These are phyloP conservation scores for Hyles euphorbiae DNA, from an alignment of 1,140 invertebrate genomes.

Conservation along the genomic window DNA sequence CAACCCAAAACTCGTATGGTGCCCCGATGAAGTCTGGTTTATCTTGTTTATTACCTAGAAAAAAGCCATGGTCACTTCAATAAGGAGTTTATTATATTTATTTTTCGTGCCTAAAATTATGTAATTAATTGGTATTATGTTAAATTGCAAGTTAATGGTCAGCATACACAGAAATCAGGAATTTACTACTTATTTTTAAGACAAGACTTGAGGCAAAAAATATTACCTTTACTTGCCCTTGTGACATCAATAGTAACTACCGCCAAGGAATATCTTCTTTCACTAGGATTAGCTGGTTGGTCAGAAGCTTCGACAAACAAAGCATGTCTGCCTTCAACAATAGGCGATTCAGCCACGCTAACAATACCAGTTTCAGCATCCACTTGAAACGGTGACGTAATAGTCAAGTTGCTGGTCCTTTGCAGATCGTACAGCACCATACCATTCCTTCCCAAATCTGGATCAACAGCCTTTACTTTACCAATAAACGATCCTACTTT, in stretches of 20 bases:
- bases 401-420: slow-evolving; percentile 79
- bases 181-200: not conserved
- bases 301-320: slow-evolving; percentile 89
- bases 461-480: slow-evolving; percentile 86
- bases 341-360: slow-evolving; percentile 80
- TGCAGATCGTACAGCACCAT: slow-evolving; percentile 86
- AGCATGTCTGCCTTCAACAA: slow-evolving; percentile 82
- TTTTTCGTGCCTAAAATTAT: not conserved
- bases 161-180: too few species aligned
- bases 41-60: slow-evolving; percentile 69
- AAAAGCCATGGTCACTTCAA: not conserved
- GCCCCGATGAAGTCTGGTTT: slow-evolving; percentile 90
- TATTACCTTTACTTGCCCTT: slow-evolving; percentile 73
- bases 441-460: slow-evolving; percentile 87
- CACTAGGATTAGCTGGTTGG: slow-evolving; percentile 87
- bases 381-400: slow-evolving; percentile 82
- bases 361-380: slow-evolving; percentile 83
- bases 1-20: slow-evolving; percentile 93
- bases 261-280: slow-evolving; percentile 86
- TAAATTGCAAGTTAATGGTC: too few species aligned
- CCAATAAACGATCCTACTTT: slow-evolving; percentile 83
- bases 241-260: slow-evolving; percentile 86
- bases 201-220: not conserved
- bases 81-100: not conserved
- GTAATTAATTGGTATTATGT: too few species aligned